phyloP scores from a whole-genome alignment of 2,113 vertebrate species.

The Butorides virescens region DNA sequence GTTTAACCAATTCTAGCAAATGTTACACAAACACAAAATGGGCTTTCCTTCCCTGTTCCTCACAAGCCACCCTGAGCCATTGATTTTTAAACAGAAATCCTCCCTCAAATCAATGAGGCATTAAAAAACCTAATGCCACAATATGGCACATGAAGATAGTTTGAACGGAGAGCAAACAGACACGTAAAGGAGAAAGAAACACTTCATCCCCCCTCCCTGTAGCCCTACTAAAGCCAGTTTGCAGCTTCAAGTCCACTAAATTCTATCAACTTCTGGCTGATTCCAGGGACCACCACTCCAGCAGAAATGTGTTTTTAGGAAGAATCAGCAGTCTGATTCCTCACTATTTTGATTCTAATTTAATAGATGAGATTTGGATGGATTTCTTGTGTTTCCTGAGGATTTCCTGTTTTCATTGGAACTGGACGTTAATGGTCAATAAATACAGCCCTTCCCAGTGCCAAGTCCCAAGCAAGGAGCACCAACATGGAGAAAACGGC shows the following conservation, averaged over 20 bases:
- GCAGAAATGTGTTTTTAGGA: background rate
- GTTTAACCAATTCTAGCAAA: slow-evolving; percentile 43
- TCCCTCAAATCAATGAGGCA: background rate
- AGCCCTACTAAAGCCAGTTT: background rate
- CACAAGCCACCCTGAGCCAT: background rate
- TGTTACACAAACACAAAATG: slow-evolving; percentile 31
- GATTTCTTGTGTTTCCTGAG: background rate
- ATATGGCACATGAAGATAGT: background rate
- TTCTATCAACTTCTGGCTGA: background rate
- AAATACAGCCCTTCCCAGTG: background rate
- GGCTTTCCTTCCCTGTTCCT: slow-evolving; percentile 8
- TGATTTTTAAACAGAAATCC: slow-evolving; percentile 36
- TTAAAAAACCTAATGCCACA: background rate
- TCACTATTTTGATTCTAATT: background rate
- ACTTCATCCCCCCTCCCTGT: background rate
- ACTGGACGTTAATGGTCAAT: background rate
- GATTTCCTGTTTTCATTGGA: background rate
- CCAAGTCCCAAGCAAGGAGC: background rate
- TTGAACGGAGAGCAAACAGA: background rate
- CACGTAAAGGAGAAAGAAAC: background rate
- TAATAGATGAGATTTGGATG: background rate
- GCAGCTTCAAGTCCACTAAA: background rate
- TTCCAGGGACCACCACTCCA: background rate
- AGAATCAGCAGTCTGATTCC: background rate
- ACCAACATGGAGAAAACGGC: background rate